These are phyloP conservation scores for Alexandromys fortis DNA, from an alignment of 2,113 vertebrate genomes.

Conservation along the genomic window DNA sequence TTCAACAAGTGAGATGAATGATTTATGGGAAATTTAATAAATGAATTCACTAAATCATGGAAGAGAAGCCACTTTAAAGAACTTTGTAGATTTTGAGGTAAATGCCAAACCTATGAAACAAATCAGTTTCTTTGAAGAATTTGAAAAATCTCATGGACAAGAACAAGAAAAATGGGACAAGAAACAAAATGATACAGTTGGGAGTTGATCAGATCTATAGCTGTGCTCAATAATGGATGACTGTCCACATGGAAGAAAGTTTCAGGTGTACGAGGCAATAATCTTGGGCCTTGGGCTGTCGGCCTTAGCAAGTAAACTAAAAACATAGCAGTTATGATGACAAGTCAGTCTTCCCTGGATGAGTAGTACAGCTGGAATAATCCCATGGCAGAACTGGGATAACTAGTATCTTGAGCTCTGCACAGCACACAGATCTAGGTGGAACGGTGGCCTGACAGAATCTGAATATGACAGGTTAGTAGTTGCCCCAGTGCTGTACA, in stretches of 20 bases:
- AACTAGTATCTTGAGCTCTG: neutral
- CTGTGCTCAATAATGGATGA: slow-evolving; percentile 49
- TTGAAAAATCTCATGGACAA: neutral
- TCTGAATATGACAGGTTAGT: accelerated
- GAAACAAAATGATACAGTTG: neutral
- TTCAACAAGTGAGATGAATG: neutral
- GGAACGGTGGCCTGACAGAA: neutral
- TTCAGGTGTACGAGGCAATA: neutral
- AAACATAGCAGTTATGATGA: neutral
- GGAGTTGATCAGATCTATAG: slow-evolving; percentile 5
- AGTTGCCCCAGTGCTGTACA: neutral
- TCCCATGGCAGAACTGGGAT: neutral
- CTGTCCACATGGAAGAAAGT: slow-evolving; percentile 39
- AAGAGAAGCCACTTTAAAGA: neutral
- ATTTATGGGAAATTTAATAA: neutral
- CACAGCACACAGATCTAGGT: neutral
- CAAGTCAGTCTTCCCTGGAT: neutral
- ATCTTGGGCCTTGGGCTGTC: neutral
- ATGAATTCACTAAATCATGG: neutral
- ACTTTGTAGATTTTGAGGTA: neutral
- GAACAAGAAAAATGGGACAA: neutral
- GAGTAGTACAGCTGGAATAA: neutral
- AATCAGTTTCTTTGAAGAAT: neutral
- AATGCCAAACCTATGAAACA: neutral
- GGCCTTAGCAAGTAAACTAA: neutral